Base-by-base conservation (phyloP, 1,140 invertebrate species). In the Cecropterus lyciades region DNA sequence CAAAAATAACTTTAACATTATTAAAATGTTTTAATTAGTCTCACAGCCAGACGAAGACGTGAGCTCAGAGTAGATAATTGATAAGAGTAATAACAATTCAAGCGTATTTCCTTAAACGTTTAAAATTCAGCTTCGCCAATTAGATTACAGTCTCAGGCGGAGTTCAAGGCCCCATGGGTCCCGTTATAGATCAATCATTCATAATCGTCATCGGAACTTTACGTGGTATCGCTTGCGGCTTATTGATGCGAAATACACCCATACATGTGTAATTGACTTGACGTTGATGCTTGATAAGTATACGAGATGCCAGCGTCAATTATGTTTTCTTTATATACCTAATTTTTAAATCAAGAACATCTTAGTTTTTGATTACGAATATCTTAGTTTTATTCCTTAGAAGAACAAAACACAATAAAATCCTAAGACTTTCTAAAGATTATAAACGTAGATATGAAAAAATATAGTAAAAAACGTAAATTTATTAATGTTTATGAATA, bases 101-200 rank as follows among this genome's bases (percentile, higher is more conserved):
- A 27, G 15, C 46, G 46, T 62, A 62, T 49, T 62, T 49, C 45
- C 57, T 62, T 15, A 62, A 48, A 48, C 57, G 45, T 49, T 57
- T 60, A 60, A 49, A 60, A 49, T 60, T 48, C 17, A 17, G 45
- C 15, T 60, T n/a, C 43, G 57, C 27, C 57, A 60, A 60, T 60
- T 60, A 49, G 27, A 60, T 60, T 46, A 48, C 2, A 59, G 45
- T 59, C 55, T 57, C 43, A 10, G 57, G 16, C 52, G 43, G 65
- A 75, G 70, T 72, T 75, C 73, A 72, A 72, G 60, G 73, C 49
- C 64, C 67, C 63, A 52, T 30, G 60, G 55, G 55, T 75, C 60
- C 60, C 59, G 69, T 75, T 75, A 73, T 45, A 52, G 42, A 72
- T 62, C 55, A 52, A 43, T 65, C 65, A 46, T 57, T 65, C 65